Percentiles rank a stretch among this genome's conserved stretches.
phyloP scores from a whole-genome alignment of 2,113 vertebrate genomes.

The Anhinga anhinga region DNA sequence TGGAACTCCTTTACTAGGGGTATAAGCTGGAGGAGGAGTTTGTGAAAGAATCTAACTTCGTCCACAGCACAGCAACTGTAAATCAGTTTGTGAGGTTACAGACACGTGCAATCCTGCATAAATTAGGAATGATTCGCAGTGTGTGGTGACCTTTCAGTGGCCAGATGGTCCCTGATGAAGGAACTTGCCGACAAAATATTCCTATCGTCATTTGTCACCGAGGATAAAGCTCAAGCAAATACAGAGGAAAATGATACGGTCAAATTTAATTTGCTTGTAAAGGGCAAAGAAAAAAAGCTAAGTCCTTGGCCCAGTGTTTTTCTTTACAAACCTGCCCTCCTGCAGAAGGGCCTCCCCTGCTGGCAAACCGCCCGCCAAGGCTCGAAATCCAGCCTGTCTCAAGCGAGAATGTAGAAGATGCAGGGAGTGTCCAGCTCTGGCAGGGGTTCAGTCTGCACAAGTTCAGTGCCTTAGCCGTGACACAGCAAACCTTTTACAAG shows the following conservation, averaged over 20 bases:
- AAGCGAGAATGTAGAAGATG: not conserved
- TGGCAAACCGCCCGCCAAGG: not conserved
- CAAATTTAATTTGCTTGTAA: not conserved
- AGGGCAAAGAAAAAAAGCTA: not conserved
- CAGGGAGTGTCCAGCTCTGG: not conserved
- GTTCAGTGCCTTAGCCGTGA: not conserved
- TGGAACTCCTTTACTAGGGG: not conserved
- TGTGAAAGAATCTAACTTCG: not conserved
- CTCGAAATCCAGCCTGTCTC: not conserved
- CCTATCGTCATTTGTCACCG: not conserved
- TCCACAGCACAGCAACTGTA: not conserved
- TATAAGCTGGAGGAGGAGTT: not conserved
- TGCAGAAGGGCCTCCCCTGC: not conserved
- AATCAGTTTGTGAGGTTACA: not conserved
- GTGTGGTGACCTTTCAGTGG: not conserved
- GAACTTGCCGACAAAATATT: not conserved
- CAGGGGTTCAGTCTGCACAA: not conserved
- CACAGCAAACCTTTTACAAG: not conserved
- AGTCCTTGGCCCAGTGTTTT: not conserved
- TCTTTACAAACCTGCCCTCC: not conserved
- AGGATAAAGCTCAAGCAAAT: not conserved
- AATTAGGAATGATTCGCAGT: rapidly evolving
- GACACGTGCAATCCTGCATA: not conserved
- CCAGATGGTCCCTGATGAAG: not conserved
- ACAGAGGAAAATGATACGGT: not conserved